Percentiles rank a stretch among this genome's conserved stretches.
phyloP scores from a whole-genome alignment of 1,140 invertebrate species.

The Macrobrachium rosenbergii region DNA sequence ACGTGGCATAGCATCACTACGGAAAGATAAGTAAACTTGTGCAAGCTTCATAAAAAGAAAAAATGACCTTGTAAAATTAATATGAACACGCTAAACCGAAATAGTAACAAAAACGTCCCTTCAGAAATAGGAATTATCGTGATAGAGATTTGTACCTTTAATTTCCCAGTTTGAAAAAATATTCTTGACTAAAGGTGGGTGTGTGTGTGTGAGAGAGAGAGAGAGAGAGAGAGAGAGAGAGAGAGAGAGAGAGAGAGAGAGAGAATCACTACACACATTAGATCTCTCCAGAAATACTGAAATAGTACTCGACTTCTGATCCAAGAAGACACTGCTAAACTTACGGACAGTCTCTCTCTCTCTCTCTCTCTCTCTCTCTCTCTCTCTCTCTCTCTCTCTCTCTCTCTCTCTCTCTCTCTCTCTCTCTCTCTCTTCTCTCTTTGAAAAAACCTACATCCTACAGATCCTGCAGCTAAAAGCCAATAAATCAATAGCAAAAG shows the following conservation, averaged over 20 bases:
- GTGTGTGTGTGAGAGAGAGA: not conserved
- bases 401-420: slow-evolving; percentile 24
- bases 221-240: slow-evolving; percentile 27
- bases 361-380: slow-evolving; percentile 27
- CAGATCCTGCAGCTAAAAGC: not conserved
- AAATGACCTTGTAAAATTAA: too few species aligned
- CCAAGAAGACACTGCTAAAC: not conserved
- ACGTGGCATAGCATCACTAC: too few species aligned
- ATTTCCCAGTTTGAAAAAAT: too few species aligned
- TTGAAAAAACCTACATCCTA: not conserved
- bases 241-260: slow-evolving; percentile 25
- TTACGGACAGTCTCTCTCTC: not conserved
- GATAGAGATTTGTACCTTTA: too few species aligned
- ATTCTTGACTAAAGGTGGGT: too few species aligned
- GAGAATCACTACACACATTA: not conserved
- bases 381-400: slow-evolving; percentile 26
- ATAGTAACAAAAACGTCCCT: too few species aligned
- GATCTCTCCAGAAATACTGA: not conserved
- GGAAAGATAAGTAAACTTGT: too few species aligned
- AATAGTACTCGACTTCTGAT: not conserved
- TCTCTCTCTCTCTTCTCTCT: slow-evolving; percentile 26
- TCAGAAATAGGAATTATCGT: too few species aligned
- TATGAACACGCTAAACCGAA: too few species aligned
- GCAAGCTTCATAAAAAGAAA: too few species aligned
- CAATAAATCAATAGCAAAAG: too few species aligned